Base-by-base conservation (phyloP, 2,888 invertebrate species). In the Phania funesta region DNA sequence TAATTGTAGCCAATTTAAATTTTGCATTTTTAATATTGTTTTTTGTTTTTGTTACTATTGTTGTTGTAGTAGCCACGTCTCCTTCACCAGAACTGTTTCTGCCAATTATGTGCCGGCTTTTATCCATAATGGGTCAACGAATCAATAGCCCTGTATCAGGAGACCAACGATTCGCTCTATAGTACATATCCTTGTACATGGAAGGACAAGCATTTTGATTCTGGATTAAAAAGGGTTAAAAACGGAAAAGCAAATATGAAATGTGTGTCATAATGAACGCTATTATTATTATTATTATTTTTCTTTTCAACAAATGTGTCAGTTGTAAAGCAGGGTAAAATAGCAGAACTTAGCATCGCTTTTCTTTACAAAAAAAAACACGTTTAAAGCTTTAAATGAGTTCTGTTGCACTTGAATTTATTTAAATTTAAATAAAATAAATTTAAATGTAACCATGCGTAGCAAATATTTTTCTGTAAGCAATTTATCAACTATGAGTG, bases 181-280 rank as follows among this genome's bases (percentile, higher is more conserved):
- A 97, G 88, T 96, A 95, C 94, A 96, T 96, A 88, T 97, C 96
- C 91, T 95, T 95, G 89, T 96, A 95, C 97, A 97, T 97, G 86
- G 96, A 95, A 60, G 96, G 96, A 92, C 97, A 97, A 91, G 92
- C 93, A 87, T 93, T 93, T 93, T 94, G 89, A 88, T 87, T 89
- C 87, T 89, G 86, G 56, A 78, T 80, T 78, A 29, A 64, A 32
- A 65, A 11, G 44, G 16, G 9, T 9, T 7, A 41, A 48, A 44
- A 64, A 35, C 38, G n/a, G 16, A 32, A 65, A 41, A 29, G 32
- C n/a, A 44, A 26, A 8, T 8, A 38, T 3, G 0, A 38, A n/a
- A 38, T 1, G 11, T 38, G 1, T 1, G 4, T 2, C n/a, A 38
- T 38, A n/a, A n/a, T 38, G n/a, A n/a, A n/a, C n/a, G n/a, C n/a